Base-by-base conservation (phyloP, 2,797 vertebrate species). In the Enteromius radiatus region DNA sequence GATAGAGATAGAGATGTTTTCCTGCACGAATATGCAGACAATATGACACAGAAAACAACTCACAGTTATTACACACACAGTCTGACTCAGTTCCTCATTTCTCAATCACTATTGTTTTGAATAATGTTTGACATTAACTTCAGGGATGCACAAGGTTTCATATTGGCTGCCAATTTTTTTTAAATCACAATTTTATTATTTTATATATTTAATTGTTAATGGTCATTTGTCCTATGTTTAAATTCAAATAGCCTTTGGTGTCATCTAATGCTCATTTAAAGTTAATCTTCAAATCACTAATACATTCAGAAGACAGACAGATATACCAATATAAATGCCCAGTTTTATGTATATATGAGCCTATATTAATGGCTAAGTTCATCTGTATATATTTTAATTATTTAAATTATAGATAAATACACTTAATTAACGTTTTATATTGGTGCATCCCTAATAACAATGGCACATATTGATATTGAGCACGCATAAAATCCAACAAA, bases 1-100 rank as follows among this genome's bases (percentile, higher is more conserved):
- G 31, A 23, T 23, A 83, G 54, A 68, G 3, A 81, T 23, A 38
- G 52, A 71, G 70, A 64, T 81, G 28, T 69, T 81, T 81, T 81
- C 28, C 83, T 75, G 26, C 52, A 61, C 49, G 74, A 10, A 54
- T 85, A 79, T 78, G 67, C 36, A 49, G 26, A 76, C 61, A 47
- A 78, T 82, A 63, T 78, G 19, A 23, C 23, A 63, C 15, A 38
- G 38, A 73, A 61, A 47, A 61, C 49, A 19, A 12, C 47, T 45
- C 47, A 71, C 36, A 45, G 11, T 23, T 61, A 2, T 69, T 76
- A 47, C 36, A 77, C 23, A 17, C n/a, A 69, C 38, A 38, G 38
- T 9, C 54, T 63, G 54, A 61, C 38, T 75, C 71, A 73, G 56
- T 73, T 77, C 65, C 59, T 59, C 28, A n/a, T 9, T 77, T 56